Conservation (phyloP, 1,140 invertebrate species). For the Gryllus bimaculatus region DNA sequence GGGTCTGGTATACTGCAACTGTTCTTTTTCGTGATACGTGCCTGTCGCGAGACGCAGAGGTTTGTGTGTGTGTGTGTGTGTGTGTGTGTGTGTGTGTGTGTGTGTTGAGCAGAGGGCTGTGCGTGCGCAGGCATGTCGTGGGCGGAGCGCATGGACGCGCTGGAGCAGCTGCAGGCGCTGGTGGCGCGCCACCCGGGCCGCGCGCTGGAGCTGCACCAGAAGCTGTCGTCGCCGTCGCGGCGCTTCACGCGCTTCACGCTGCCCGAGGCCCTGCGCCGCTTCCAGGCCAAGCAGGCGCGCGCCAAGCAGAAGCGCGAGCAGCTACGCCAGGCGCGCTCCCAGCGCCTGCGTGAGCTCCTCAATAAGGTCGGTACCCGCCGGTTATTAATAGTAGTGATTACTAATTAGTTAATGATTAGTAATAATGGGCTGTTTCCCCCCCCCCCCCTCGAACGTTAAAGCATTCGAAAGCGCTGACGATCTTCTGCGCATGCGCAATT, state of each 20-base stretch:
- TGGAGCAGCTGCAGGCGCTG: constrained; percentile 63
- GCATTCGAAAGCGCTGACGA: too few relatives aligned
- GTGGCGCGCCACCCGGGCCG: constrained; percentile 79
- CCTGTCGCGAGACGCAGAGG: too few relatives aligned
- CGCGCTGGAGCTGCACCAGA: constrained; percentile 84
- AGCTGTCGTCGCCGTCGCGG: constrained; percentile 81
- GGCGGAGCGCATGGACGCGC: constrained; percentile 65
- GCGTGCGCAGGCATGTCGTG: constrained; percentile 52
- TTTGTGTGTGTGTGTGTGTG: too few relatives aligned
- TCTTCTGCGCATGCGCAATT: too few relatives aligned
- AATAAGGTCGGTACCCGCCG: constrained; percentile 69
- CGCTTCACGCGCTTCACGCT: constrained; percentile 50
- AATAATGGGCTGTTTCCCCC: too few relatives aligned
- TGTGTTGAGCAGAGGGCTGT: too few relatives aligned
- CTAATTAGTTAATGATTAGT: too few relatives aligned
- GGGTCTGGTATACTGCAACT: too few relatives aligned
- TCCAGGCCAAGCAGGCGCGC: constrained; percentile 82
- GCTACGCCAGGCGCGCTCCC: constrained; percentile 72
- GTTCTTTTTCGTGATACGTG: too few relatives aligned
- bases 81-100: too few relatives aligned
- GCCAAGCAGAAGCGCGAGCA: constrained; percentile 68
- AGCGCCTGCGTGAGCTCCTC: constrained; percentile 73
- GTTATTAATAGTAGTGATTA: too few relatives aligned
- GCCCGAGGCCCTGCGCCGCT: constrained; percentile 64
- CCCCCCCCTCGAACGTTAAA: too few relatives aligned